phyloP scores from a whole-genome alignment of 1,140 invertebrate species.

The Listronotus bonariensis region DNA sequence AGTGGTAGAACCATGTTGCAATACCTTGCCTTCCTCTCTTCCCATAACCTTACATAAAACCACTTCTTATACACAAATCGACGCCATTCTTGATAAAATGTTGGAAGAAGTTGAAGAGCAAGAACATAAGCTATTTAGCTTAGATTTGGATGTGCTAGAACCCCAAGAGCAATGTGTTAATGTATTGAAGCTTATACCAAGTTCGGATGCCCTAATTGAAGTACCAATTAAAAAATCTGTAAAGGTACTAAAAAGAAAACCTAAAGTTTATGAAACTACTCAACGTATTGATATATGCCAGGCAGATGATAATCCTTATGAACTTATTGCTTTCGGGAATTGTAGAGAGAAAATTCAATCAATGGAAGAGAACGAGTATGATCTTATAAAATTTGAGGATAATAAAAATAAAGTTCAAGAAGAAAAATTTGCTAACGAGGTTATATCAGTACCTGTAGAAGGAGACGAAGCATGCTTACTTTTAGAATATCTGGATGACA shows the following conservation, averaged over 20 bases:
- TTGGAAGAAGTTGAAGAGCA: slow-evolving; percentile 50
- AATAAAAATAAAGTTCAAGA: not conserved
- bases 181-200: slow-evolving; percentile 50
- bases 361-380: slow-evolving; percentile 38
- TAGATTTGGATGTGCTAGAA: slow-evolving; percentile 47
- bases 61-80: slow-evolving; percentile 51
- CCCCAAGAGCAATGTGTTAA: slow-evolving; percentile 46
- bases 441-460: slow-evolving; percentile 42
- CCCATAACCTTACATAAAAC: slow-evolving; percentile 33
- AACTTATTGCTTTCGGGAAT: slow-evolving; percentile 36
- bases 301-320: slow-evolving; percentile 32
- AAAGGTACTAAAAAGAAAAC: slow-evolving; percentile 28
- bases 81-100: slow-evolving; percentile 53
- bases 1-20: slow-evolving; percentile 43
- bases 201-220: slow-evolving; percentile 53
- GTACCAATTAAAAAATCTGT: slow-evolving; percentile 49
- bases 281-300: slow-evolving; percentile 32
- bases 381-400: slow-evolving; percentile 43
- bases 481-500: slow-evolving; percentile 39
- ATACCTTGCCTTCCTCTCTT: slow-evolving; percentile 22
- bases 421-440: slow-evolving; percentile 33
- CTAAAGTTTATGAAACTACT: slow-evolving; percentile 39
- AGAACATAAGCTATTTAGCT: slow-evolving; percentile 45
- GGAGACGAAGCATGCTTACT: slow-evolving; percentile 43
- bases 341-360: slow-evolving; percentile 9